Evolutionary conservation across 2,888 invertebrate genomes (phyloP).

Genomic region (Drosophila vallismaia): DNA sequence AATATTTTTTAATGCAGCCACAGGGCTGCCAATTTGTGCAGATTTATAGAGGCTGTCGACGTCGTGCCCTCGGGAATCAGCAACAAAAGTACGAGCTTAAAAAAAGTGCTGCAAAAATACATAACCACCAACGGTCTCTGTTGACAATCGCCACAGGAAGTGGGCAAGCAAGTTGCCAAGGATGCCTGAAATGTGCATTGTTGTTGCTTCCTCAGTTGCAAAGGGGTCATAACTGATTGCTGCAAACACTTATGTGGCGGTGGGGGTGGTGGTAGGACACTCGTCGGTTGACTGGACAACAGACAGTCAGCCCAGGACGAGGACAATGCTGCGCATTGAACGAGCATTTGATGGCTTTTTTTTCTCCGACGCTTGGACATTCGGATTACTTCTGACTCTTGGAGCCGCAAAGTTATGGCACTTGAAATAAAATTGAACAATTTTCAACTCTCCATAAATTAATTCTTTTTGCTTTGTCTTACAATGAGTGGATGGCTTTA

Average conservation of each 20-base stretch:
- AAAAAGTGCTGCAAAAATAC: slow-evolving; percentile 32
- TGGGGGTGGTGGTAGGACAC: slow-evolving; percentile 12
- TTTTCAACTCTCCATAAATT: background rate
- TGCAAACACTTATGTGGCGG: slow-evolving; percentile 64
- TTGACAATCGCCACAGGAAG: slow-evolving; percentile 79
- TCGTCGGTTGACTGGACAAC: slow-evolving; percentile 30
- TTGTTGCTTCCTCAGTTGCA: slow-evolving; percentile 29
- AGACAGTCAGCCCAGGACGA: slow-evolving; percentile 11
- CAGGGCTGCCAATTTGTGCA: slow-evolving; percentile 81
- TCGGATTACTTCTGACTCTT: slow-evolving; percentile 53
- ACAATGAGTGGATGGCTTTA: background rate
- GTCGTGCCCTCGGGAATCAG: slow-evolving; percentile 24
- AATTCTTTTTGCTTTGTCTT: background rate
- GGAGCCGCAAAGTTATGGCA: slow-evolving; percentile 16
- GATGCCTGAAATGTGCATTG: slow-evolving; percentile 45
- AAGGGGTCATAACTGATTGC: slow-evolving; percentile 75
- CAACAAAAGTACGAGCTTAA: slow-evolving; percentile 10
- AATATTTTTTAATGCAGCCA: slow-evolving; percentile 80
- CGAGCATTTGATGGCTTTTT: slow-evolving; percentile 48
- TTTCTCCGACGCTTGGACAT: slow-evolving; percentile 24
- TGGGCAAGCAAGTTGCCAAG: slow-evolving; percentile 46
- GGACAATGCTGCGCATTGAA: slow-evolving; percentile 34
- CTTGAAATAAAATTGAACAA: slow-evolving; percentile 1
- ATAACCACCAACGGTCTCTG: slow-evolving; percentile 53
- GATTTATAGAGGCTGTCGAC: slow-evolving; percentile 71